Conservation (phyloP, 2,797 vertebrate genomes). For the Poeciliopsis presidionis region DNA sequence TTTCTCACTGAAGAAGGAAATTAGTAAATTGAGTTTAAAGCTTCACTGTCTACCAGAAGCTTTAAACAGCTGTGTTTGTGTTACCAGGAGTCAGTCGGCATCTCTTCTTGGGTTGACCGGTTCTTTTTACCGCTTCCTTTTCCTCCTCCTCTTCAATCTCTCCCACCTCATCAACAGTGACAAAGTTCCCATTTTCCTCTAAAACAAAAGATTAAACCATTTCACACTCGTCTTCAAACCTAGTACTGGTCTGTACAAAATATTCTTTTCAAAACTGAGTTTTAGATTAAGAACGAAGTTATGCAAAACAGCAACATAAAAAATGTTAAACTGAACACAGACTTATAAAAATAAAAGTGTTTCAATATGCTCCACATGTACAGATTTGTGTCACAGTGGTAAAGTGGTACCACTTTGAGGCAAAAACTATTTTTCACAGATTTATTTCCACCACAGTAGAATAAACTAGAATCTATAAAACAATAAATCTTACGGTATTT, state of each 20-base stretch:
- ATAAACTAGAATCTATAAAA: background rate
- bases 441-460: no score
- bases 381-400: background rate
- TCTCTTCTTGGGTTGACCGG: slow-evolving; percentile 60
- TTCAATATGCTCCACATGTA: background rate
- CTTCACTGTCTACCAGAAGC: background rate
- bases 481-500: background rate
- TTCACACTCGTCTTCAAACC: background rate
- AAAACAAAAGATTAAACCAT: background rate
- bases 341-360: background rate
- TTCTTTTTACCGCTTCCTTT: slow-evolving; percentile 33
- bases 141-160: slow-evolving; percentile 85
- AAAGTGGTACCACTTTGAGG: no score
- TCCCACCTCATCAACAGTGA: slow-evolving; percentile 88
- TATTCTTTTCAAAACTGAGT: background rate
- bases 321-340: no score
- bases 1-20: slow-evolving; percentile 56
- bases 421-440: background rate
- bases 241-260: background rate
- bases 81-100: slow-evolving; percentile 58
- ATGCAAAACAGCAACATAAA: background rate
- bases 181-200: slow-evolving; percentile 78
- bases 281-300: background rate
- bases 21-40: background rate
- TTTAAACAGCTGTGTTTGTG: background rate